Evolutionary conservation across 2,113 vertebrate species (phyloP), one percentile per base, ranked within the genome.

Genomic region (Leptocoma aspasia): DNA sequence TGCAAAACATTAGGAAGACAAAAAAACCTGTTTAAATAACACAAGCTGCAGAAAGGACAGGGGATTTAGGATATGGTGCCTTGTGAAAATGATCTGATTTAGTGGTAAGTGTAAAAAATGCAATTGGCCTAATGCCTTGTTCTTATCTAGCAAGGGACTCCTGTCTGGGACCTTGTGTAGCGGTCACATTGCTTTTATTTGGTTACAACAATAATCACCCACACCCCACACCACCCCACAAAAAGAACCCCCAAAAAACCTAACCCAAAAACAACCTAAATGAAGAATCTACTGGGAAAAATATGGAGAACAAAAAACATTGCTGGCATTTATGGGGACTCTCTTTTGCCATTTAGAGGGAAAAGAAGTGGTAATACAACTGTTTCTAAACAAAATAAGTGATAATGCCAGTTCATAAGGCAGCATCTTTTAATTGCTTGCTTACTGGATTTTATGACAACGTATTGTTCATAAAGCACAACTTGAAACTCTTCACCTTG

Each of bases 241-340:
- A 45, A 47, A 8, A 14, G 18, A 47, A 16, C 15, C 14, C 31
- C 14, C 4, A 1, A 18, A 47, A 65, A 50, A 26, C 7, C 35
- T 9, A 70, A 24, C 5, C 28, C 13, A 7, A 64, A 45, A 9
- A 1, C 27, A 53, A 14, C 11, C 6, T n/a, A 64, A 85, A 20
- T 28, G 33, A 92, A 91, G 52, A 90, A 70, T 79, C 83, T 82
- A 22, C 57, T 91, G 60, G 83, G 30, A 70, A 52, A 19, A 93
- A 16, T n/a, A 77, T 5, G 18, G 52, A 80, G 47, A 76, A 65
- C 76, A 86, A 70, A 72, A 94, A 65, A 30, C 4, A 33, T 73
- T 71, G 13, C 37, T 80, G 35, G 35, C 28, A 44, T 75, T 85
- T 86, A 49, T 53, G 81, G 82, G 16, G 39, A 80, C 8, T 37